These are phyloP conservation scores for Cyclophora punctaria DNA, from an alignment of 2,888 invertebrate species.

Conservation along the genomic window DNA sequence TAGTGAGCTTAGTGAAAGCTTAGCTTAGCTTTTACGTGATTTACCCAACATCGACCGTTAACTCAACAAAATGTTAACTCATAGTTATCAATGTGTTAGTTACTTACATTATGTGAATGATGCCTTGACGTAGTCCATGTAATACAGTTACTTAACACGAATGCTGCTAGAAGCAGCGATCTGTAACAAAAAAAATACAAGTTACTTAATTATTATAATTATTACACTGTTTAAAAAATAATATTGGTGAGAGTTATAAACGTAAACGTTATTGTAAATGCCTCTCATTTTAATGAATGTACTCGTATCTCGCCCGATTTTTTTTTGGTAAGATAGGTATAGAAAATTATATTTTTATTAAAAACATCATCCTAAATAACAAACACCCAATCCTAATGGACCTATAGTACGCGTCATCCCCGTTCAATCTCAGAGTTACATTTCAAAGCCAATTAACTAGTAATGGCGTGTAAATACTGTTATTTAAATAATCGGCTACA, in stretches of 20 bases:
- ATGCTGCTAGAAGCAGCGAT: conserved; percentile 65
- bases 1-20: too few species aligned
- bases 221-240: neutral
- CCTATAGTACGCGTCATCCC: too few species aligned
- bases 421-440: neutral
- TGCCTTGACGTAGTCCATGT: conserved; percentile 63
- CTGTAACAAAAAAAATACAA: conserved; percentile 38
- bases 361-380: neutral
- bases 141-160: conserved; percentile 64
- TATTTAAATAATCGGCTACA: conserved; percentile 22
- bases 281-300: neutral
- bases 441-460: conserved; percentile 38
- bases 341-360: too few species aligned
- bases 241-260: neutral
- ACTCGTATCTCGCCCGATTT: too few species aligned
- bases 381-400: neutral
- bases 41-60: neutral
- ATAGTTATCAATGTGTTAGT: conserved; percentile 1
- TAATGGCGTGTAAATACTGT: conserved; percentile 45
- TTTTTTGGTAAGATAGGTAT: too few species aligned
- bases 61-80: conserved; percentile 1
- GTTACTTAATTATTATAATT: neutral
- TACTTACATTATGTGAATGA: conserved; percentile 67
- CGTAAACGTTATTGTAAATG: neutral
- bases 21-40: too few species aligned